Base-by-base conservation (phyloP, 2,888 invertebrate genomes). In the Pristionchus fissidentatus region DNA sequence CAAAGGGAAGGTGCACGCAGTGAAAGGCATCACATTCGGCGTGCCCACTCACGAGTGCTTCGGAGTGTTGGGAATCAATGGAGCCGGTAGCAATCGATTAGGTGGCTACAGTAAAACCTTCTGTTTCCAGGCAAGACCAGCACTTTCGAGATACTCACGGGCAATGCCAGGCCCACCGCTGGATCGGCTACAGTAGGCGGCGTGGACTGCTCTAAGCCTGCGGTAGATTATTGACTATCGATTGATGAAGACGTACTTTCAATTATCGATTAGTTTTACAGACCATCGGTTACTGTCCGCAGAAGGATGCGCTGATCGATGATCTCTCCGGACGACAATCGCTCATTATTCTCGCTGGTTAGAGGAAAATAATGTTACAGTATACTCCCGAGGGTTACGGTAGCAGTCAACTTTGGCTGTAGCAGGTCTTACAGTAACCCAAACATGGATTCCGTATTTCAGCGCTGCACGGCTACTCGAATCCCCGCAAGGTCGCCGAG, bases 101-200 rank as follows among this genome's bases (percentile, higher is more conserved):
- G 1, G 29, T 5, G 2, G 35, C 32, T 10, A 35, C 29, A 5
- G 38, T 35, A 8, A 66, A 66, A 15, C 32, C 1, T 46, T 52
- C 1, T 1, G 15, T 55, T 13, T 13, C 26, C 62, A 80, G 80
- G 91, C 75, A 91, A 91, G 79, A 91, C 91, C 26, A 88, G 90
- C 3, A 90, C 91, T 10, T 91, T 91, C 85, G 89, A 91, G 80
- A 89, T 91, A 70, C 85, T 92, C 38, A 90, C 91, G 8, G 91
- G 91, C 57, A 55, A 84, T 22, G 55, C 82, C 19, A 49, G 86
- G 8, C 85, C 89, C 0, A 84, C 85, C 13, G 57, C 85, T 35
- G 91, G 91, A 41, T 32, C 41, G 10, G 91, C 88, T 0, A 77
- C 83, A 0, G 84, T 91, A 38, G 84, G 78, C 26, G 88, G 88